A percentile compares a stretch with the other conserved stretches of the same genome.
phyloP scores from a whole-genome alignment of 2,888 invertebrate species.

The Nomada fabriciana region DNA sequence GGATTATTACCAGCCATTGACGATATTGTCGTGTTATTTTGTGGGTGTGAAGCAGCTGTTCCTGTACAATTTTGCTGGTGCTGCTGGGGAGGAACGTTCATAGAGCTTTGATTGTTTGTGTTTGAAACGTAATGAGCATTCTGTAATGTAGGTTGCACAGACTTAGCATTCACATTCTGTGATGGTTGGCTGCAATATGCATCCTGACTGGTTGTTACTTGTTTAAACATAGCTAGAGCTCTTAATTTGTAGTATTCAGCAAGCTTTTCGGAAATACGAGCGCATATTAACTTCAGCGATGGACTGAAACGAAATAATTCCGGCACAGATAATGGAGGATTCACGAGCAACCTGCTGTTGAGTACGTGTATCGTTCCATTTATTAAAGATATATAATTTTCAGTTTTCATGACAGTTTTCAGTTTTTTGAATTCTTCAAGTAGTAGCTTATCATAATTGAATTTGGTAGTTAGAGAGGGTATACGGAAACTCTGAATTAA shows the following conservation, averaged over 20 bases:
- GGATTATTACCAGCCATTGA: not conserved
- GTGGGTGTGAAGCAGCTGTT: not conserved
- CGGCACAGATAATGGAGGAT: not conserved
- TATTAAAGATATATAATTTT: not conserved
- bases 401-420: not conserved
- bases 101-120: not conserved
- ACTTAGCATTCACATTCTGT: not conserved
- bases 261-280: not conserved
- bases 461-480: not conserved
- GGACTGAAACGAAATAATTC: conserved; percentile 39
- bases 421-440: conserved; percentile 15
- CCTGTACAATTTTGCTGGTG: not conserved
- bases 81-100: not conserved
- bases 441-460: not conserved
- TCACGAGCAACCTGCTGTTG: not conserved
- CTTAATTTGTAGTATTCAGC: not conserved
- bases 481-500: conserved; percentile 11
- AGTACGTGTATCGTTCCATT: not conserved
- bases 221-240: not conserved
- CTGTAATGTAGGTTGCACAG: not conserved
- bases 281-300: not conserved
- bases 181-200: not conserved
- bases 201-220: not conserved
- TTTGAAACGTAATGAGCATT: not conserved
- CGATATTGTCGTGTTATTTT: not conserved